Percentiles rank a stretch among this genome's conserved stretches.
Evolutionary conservation across 1,140 invertebrate genomes (phyloP).

Genomic region (Nasonia vitripennis): DNA sequence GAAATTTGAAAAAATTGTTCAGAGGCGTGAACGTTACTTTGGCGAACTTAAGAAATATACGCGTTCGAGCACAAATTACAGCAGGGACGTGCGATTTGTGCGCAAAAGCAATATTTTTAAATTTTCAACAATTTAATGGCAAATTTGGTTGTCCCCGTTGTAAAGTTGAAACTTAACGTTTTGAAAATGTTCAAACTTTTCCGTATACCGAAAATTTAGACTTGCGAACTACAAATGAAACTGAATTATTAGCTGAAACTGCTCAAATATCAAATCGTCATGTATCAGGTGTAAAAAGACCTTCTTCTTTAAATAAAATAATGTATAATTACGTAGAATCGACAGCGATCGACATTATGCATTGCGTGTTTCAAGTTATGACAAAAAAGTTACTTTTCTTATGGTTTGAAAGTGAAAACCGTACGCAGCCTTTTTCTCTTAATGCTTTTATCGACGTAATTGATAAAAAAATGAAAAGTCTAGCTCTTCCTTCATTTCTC

Average conservation of each 20-base stretch:
- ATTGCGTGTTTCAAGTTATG: slow-evolving; percentile 14
- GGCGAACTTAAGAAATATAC: not conserved
- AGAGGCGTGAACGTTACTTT: slow-evolving; percentile 40
- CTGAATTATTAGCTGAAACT: no score
- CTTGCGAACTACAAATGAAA: slow-evolving; percentile 50
- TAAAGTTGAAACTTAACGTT: not conserved
- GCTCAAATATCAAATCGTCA: no score
- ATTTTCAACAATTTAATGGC: no score
- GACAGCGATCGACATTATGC: no score
- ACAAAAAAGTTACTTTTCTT: slow-evolving; percentile 4
- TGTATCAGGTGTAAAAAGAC: no score
- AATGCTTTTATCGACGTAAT: no score
- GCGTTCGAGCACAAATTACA: not conserved
- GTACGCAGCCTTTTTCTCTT: slow-evolving; percentile 10
- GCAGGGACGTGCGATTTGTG: slow-evolving; percentile 6
- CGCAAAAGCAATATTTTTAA: not conserved
- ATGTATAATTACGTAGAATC: no score
- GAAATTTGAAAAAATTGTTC: slow-evolving; percentile 34
- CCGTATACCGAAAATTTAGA: slow-evolving; percentile 25
- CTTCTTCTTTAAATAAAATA: no score
- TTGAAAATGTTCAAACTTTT: slow-evolving; percentile 34
- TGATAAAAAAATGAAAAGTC: no score
- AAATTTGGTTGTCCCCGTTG: no score
- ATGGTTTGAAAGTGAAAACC: slow-evolving; percentile 4
- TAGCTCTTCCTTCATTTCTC: no score